Evolutionary conservation across 1,140 invertebrate species (phyloP).

Genomic region (Apis dorsata): DNA sequence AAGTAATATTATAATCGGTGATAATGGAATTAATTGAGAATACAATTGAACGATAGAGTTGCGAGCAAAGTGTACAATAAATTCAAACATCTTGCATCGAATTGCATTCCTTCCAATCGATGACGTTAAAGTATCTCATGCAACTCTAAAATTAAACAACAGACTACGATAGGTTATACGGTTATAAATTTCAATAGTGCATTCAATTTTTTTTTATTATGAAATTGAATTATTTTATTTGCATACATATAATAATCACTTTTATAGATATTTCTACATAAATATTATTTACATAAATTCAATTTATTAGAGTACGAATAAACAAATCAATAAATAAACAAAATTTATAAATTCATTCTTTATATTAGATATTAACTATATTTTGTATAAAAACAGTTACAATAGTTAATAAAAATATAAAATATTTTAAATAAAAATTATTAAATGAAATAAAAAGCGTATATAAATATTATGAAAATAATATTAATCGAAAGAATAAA

Average conservation of each 20-base stretch:
- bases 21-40: not conserved
- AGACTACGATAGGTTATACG: not conserved
- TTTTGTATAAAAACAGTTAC: no score
- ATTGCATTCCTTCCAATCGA: slow-evolving; percentile 2
- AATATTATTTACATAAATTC: not conserved
- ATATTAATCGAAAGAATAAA: not conserved
- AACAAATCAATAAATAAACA: not conserved
- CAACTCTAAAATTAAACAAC: slow-evolving; percentile 18
- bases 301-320: not conserved
- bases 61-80: not conserved
- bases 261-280: not conserved
- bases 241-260: not conserved
- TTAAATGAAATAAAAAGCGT: not conserved
- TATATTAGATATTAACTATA: no score
- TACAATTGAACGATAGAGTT: not conserved
- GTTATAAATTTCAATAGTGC: not conserved
- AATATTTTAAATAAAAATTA: not conserved
- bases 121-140: not conserved
- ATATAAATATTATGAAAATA: not conserved
- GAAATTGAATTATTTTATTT: not conserved
- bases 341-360: not conserved
- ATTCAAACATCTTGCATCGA: not conserved
- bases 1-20: not conserved
- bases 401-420: no score
- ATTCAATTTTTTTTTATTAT: not conserved